These are phyloP conservation scores for Sturnira hondurensis DNA, from an alignment of 2,113 vertebrate species.

Conservation along the genomic window DNA sequence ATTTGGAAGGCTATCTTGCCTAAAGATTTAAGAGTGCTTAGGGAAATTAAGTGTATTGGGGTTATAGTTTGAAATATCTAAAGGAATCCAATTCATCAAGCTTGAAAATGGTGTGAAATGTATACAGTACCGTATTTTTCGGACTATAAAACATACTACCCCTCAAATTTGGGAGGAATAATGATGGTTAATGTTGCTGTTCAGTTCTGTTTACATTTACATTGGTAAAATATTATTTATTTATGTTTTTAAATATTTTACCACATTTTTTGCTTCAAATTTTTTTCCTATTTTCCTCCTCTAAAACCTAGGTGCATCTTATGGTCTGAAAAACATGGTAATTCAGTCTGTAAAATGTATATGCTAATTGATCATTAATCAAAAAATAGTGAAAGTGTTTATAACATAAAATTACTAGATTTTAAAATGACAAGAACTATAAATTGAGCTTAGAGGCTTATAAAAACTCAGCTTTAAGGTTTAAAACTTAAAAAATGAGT, in stretches of 20 bases:
- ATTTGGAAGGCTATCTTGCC: neutral
- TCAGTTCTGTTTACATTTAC: no score
- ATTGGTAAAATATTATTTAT: no score
- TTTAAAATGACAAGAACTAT: neutral
- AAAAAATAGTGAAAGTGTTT: slow-evolving; percentile 24
- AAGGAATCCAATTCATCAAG: slow-evolving; percentile 5
- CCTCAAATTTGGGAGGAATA: no score
- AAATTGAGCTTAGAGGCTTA: slow-evolving; percentile 25
- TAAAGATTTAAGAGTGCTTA: neutral
- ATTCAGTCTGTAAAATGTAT: neutral
- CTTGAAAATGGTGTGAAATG: slow-evolving; percentile 20
- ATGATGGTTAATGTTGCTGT: no score
- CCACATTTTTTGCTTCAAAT: no score
- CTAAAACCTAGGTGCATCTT: no score
- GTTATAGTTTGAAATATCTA: neutral
- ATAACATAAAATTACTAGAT: neutral
- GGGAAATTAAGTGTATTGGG: neutral
- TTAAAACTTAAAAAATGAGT: neutral
- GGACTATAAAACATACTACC: no score
- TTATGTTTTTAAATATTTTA: no score
- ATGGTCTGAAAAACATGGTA: neutral
- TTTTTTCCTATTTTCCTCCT: no score
- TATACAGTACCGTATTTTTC: neutral
- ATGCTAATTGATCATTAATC: neutral
- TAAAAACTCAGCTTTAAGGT: neutral